phyloP scores from a whole-genome alignment of 2,888 invertebrate species.

The Ferrisia virgata region DNA sequence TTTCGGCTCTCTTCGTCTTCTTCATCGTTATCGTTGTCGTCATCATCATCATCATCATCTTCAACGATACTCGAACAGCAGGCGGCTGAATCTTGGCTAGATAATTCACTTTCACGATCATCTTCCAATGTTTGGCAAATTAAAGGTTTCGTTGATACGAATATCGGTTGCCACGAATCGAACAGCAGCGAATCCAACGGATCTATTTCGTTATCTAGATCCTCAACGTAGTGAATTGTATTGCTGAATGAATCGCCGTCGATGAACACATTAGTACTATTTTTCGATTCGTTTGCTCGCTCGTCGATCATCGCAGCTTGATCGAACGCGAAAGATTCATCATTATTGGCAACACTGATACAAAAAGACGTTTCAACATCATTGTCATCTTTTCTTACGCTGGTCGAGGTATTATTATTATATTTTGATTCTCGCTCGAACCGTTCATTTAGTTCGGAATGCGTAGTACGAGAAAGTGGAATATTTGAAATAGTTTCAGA shows the following conservation, averaged over 20 bases:
- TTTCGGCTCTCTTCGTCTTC: background rate
- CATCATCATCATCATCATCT: background rate
- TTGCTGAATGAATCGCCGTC: background rate
- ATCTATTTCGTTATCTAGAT: background rate
- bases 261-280: background rate
- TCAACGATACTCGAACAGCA: background rate
- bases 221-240: background rate
- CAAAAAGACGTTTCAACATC: background rate
- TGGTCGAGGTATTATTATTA: too few species aligned
- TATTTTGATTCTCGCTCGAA: background rate
- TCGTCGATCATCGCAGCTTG: background rate
- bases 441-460: background rate
- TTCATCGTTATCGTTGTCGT: background rate
- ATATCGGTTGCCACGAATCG: slow-evolving; percentile 1
- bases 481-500: background rate
- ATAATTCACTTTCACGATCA: background rate
- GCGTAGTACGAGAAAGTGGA: background rate
- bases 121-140: background rate
- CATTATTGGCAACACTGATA: background rate
- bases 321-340: background rate
- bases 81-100: background rate
- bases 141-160: background rate
- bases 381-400: background rate
- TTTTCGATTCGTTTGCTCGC: background rate
- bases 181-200: background rate